These are phyloP conservation scores for Stercorarius parasiticus DNA, from an alignment of 2,113 vertebrate species.

Conservation along the genomic window DNA sequence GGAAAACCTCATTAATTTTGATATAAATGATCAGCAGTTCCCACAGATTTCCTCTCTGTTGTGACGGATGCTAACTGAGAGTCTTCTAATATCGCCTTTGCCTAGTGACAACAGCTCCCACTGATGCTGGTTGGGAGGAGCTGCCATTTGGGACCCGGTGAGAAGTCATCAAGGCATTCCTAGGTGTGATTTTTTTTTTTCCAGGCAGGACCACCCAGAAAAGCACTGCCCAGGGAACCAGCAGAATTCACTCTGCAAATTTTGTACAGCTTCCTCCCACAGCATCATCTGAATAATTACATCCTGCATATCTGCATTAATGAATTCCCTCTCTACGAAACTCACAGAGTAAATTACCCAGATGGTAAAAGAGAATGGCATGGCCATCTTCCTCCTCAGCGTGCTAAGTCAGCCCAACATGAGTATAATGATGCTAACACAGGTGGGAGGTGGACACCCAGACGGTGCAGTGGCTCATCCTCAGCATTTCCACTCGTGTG, in stretches of 20 bases:
- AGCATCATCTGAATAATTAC: constrained; percentile 45
- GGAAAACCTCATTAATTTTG: constrained; percentile 69
- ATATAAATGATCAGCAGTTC: constrained; percentile 62
- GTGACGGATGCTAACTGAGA: constrained; percentile 17
- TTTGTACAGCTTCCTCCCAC: constrained; percentile 21
- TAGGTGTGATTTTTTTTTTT: background rate
- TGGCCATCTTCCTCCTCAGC: constrained; percentile 45
- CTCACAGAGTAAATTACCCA: constrained; percentile 49
- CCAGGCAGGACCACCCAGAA: background rate
- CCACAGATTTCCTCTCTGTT: constrained; percentile 40
- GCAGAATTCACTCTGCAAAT: background rate
- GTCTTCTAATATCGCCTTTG: background rate
- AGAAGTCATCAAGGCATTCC: background rate
- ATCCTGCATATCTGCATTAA: constrained; percentile 42
- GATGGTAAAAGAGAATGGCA: constrained; percentile 28
- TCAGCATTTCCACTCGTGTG: background rate
- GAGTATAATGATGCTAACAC: constrained; percentile 32
- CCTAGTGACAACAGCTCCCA: background rate
- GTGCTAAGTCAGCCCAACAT: constrained; percentile 1
- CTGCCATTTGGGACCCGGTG: background rate
- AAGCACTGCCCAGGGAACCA: background rate
- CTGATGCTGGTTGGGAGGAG: background rate
- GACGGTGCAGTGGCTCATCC: background rate
- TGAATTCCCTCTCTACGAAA: constrained; percentile 39
- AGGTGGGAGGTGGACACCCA: constrained; percentile 61